Evolutionary conservation across 2,113 vertebrate genomes (phyloP).

Genomic region (Stigmatopora nigra): DNA sequence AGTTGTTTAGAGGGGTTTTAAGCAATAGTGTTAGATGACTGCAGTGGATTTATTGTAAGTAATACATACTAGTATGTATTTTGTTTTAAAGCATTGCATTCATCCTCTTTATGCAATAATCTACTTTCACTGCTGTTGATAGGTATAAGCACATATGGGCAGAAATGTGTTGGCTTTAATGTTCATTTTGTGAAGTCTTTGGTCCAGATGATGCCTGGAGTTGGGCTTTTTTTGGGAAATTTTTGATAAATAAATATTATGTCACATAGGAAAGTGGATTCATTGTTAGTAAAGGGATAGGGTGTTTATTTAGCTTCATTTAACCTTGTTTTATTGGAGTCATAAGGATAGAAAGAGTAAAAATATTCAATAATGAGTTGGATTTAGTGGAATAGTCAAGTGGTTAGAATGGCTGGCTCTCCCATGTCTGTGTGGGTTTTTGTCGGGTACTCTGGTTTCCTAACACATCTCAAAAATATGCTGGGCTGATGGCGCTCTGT

Average conservation of each 20-base stretch:
- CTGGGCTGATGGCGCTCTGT: too few relatives aligned
- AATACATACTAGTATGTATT: neutral
- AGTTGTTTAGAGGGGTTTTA: neutral
- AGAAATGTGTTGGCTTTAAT: neutral
- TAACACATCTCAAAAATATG: too few relatives aligned
- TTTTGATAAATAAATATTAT: neutral
- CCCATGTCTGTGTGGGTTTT: too few relatives aligned
- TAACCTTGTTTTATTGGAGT: neutral
- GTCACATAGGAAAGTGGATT: neutral
- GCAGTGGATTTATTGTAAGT: neutral
- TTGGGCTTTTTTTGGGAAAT: slow-evolving; percentile 14
- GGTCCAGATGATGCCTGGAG: neutral
- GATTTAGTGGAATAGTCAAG: too few relatives aligned
- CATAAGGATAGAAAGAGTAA: neutral
- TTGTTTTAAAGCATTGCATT: neutral
- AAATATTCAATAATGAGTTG: too few relatives aligned
- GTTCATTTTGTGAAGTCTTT: neutral
- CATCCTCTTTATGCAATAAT: neutral
- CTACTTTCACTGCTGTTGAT: neutral
- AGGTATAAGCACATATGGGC: neutral
- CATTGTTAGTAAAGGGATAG: neutral
- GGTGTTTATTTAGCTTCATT: neutral
- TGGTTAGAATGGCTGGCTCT: too few relatives aligned
- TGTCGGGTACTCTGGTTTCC: too few relatives aligned
- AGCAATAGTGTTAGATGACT: neutral